Evolutionary conservation across 2,888 invertebrate species (phyloP).

Genomic region (Stictocephala bisonia): DNA sequence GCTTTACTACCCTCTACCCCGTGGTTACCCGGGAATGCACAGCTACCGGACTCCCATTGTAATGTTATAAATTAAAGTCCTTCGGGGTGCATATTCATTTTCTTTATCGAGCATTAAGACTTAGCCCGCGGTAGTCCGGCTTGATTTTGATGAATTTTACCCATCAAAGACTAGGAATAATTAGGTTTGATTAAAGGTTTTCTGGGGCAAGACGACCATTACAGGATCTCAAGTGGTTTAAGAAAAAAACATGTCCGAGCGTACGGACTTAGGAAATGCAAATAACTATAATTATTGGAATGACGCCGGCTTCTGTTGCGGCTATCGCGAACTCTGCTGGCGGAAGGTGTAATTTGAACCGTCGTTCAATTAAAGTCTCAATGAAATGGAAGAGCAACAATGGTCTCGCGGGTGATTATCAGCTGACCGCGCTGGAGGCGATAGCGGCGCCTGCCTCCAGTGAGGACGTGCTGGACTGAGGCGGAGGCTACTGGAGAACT

Average conservation of each 20-base stretch:
- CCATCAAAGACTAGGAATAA: slow-evolving; percentile 45
- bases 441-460: too few species aligned
- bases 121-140: slow-evolving; percentile 22
- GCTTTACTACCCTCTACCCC: not conserved
- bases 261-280: slow-evolving; percentile 40
- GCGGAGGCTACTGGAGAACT: too few species aligned
- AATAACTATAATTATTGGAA: slow-evolving; percentile 41
- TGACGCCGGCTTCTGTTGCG: slow-evolving; percentile 41
- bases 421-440: too few species aligned
- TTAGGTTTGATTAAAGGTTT: slow-evolving; percentile 47
- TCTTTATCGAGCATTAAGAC: slow-evolving; percentile 32
- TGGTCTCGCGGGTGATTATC: too few species aligned
- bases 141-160: slow-evolving; percentile 46
- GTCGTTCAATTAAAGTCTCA: slow-evolving; percentile 40
- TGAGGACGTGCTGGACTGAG: too few species aligned
- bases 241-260: slow-evolving; percentile 28
- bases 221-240: slow-evolving; percentile 37
- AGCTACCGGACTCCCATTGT: slow-evolving; percentile 36
- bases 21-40: slow-evolving; percentile 23
- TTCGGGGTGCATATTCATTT: slow-evolving; percentile 33
- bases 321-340: slow-evolving; percentile 27
- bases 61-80: slow-evolving; percentile 28
- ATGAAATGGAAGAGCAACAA: slow-evolving; percentile 37
- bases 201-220: slow-evolving; percentile 41
- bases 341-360: slow-evolving; percentile 38